Evolutionary conservation across 2,113 vertebrate genomes (phyloP).

Genomic region (Cepphus grylle): DNA sequence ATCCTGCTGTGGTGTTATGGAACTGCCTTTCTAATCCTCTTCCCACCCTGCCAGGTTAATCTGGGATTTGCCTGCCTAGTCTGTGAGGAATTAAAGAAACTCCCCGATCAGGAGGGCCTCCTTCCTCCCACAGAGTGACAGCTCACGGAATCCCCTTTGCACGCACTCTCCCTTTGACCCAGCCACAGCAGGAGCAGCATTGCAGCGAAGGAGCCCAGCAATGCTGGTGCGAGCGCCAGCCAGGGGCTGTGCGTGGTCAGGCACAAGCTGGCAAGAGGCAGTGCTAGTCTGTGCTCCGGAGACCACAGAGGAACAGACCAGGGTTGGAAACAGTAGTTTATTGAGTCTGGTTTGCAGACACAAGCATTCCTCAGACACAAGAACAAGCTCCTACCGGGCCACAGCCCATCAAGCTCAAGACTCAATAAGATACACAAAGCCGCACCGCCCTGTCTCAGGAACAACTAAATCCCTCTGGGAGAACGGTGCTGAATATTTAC

Average conservation of each 20-base stretch:
- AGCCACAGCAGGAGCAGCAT: background rate
- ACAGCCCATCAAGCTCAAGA: background rate
- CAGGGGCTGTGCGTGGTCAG: background rate
- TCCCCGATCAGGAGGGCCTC: background rate
- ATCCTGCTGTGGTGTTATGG: background rate
- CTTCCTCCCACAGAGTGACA: background rate
- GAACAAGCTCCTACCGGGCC: background rate
- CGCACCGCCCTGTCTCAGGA: accelerated
- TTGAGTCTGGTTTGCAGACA: background rate
- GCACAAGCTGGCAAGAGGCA: background rate
- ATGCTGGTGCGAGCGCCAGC: accelerated
- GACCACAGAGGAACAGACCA: background rate
- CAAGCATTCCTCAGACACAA: background rate
- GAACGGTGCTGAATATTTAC: background rate
- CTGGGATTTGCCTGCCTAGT: constrained; percentile 55
- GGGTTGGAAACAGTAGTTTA: background rate
- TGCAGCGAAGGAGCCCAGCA: background rate
- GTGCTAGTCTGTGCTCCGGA: background rate
- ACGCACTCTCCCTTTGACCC: background rate
- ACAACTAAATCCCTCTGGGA: background rate
- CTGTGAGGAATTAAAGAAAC: constrained; percentile 37
- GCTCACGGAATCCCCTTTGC: background rate
- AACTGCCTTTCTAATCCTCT: constrained; percentile 45
- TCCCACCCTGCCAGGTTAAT: constrained; percentile 56
- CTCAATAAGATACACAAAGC: background rate